Percentiles rank a stretch among this genome's conserved stretches.
These are phyloP conservation scores for Eucera pruinosa DNA, from an alignment of 2,888 invertebrate genomes.

Conservation along the genomic window DNA sequence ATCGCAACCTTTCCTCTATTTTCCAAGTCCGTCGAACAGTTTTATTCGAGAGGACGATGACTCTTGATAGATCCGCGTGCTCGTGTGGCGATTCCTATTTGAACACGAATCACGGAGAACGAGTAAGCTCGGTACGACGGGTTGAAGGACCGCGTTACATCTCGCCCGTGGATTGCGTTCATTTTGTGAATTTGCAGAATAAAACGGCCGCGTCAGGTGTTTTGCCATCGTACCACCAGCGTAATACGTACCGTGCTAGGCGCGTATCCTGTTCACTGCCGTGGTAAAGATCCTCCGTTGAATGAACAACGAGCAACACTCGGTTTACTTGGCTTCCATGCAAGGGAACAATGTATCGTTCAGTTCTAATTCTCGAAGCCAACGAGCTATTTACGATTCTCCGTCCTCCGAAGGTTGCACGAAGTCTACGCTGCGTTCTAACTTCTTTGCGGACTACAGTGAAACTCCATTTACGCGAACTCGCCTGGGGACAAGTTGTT, in stretches of 20 bases:
- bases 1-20: neutral
- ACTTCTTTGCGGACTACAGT: neutral
- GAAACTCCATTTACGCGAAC: too few species aligned
- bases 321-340: neutral
- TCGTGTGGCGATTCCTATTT: conserved; percentile 48
- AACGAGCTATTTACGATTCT: neutral
- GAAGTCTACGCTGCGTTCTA: too few species aligned
- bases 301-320: neutral
- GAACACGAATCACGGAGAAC: conserved; percentile 68
- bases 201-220: conserved; percentile 42
- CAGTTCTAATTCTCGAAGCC: conserved; percentile 15
- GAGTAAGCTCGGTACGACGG: conserved; percentile 44
- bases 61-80: conserved; percentile 21
- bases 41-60: conserved; percentile 34
- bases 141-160: conserved; percentile 73
- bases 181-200: conserved; percentile 61
- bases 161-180: conserved; percentile 62
- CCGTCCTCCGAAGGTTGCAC: neutral
- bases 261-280: conserved; percentile 50
- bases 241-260: conserved; percentile 40
- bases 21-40: conserved; percentile 7
- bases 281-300: conserved; percentile 7
- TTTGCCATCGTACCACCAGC: conserved; percentile 38
- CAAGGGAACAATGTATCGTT: neutral
- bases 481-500: too few species aligned